Base-by-base conservation (phyloP, 92 coral and sea anemone genomes). In the Muricea muricata region DNA sequence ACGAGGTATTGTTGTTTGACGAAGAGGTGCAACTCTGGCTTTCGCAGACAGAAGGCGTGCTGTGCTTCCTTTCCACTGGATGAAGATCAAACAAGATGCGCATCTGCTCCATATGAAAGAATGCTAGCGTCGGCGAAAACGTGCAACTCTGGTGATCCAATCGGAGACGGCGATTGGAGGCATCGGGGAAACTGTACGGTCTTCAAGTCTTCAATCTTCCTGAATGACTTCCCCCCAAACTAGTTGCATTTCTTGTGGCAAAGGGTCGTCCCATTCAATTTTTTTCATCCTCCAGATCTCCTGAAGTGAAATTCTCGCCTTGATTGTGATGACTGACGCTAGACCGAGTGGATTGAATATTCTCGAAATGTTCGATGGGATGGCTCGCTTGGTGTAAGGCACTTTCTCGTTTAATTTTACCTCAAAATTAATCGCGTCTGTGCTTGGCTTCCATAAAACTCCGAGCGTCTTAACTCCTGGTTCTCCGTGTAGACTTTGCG, bases 91-190 rank as follows among this genome's bases (percentile, higher is more conserved):
- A 13, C 66, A 20, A 57, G 66, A 57, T 57, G 24, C 1, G 66
- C 66, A 20, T 28, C 66, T 57, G 66, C 5, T 21, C 66, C 66
- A 13, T 57, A 57, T 21, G 66, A 2, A 6, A 57, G 66, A 24
- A 21, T 24, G 32, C 66, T 57, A 2, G 74, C 74, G 7, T 5
- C 74, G 46, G 31, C 3, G 42, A 67, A 20, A n/a, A n/a, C n/a
- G 26, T 67, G 74, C 74, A 67, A 37, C 74, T 67, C 47, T 15
- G 74, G 39, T 1, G 42, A 67, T n/a, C n/a, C n/a, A n/a, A n/a
- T n/a, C 9, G 30, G 30, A 30, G n/a, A 31, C 17, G 74, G 23
- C 7, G 39, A 23, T 32, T 32, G 74, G n/a, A n/a, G n/a, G n/a
- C n/a, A n/a, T n/a, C n/a, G n/a, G n/a, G n/a, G n/a, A n/a, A 63